Evolutionary conservation across 2,797 vertebrate species (phyloP).

Genomic region (Poeciliopsis paucimaculata): DNA sequence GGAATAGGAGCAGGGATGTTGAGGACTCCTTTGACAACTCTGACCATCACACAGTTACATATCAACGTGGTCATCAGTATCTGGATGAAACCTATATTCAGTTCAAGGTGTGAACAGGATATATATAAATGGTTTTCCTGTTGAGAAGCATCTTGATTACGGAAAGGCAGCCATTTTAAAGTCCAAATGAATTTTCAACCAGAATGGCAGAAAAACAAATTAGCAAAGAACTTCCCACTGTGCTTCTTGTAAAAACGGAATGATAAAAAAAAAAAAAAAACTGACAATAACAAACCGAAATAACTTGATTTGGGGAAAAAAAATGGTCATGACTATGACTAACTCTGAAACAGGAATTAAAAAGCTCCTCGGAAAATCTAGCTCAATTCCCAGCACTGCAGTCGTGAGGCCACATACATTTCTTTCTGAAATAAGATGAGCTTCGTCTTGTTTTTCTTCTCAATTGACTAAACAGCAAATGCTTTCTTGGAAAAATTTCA

Average conservation of each 20-base stretch:
- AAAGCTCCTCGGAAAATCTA: background rate
- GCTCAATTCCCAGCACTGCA: background rate
- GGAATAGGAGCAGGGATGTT: background rate
- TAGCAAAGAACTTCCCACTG: background rate
- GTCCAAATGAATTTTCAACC: background rate
- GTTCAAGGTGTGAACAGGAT: background rate
- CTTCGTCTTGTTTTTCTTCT: background rate
- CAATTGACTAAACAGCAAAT: background rate
- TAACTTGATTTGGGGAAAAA: background rate
- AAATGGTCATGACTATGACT: background rate
- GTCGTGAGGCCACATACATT: background rate
- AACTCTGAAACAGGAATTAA: background rate
- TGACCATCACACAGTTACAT: background rate
- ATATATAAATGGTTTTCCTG: background rate
- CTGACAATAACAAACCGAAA: background rate
- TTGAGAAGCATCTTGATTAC: background rate
- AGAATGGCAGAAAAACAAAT: background rate
- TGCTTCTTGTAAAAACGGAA: background rate
- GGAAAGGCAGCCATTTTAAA: background rate
- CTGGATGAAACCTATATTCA: background rate
- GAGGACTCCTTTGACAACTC: background rate
- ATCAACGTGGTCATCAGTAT: background rate
- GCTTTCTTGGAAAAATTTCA: background rate
- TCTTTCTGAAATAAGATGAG: background rate
- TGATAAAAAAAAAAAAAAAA: background rate